Evolutionary conservation across 2,113 vertebrate species (phyloP), one percentile per base, ranked within the genome.

Genomic region (Phocoena sinus): DNA sequence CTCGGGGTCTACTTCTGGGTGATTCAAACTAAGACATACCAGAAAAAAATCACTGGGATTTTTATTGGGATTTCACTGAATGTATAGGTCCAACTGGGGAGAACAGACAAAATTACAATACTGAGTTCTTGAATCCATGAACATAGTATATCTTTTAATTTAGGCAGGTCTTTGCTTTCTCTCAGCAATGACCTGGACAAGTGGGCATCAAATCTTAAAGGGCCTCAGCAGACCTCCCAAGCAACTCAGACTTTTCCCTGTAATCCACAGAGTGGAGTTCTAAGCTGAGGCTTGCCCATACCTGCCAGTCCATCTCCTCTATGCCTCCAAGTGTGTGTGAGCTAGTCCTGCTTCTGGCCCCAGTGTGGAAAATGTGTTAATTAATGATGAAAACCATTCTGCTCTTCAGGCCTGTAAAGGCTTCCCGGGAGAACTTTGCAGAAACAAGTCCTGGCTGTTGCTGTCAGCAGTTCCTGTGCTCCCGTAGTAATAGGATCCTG

Each of bases 321-420:
- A 20, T 26, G 44, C 23, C 67, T 93, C 44, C 67, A n/a, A 62
- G n/a, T 3, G 25, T 73, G 81, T 62, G 65, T 91, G 31, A 79
- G 56, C 62, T 68, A 20, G 56, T 68, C 14, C 50, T 47, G 8
- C 82, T 73, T 85, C 60, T 14, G 71, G 56, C 76, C 47, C 68
- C 41, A 87, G 38, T 25, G 33, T 76, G 58, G 58, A 90, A 77
- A 94, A 87, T 17, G 11, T 95, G 96, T 84, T 95, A 89, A 80
- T 92, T 95, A 90, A 50, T 60, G 82, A 87, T 97, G 94, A 93
- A 96, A 97, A 71, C 76, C 50, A 56, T 56, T 79, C 23, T 76
- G 36, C 44, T 87, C 31, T 47, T 41, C 53, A 70, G 74, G 89
- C 63, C 28, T 25, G 3, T 33, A 11, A 44, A 93, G 67, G 89